Percentiles rank a stretch among this genome's conserved stretches.
Conservation (phyloP, 2,888 invertebrate genomes). For the Pterostichus niger region DNA sequence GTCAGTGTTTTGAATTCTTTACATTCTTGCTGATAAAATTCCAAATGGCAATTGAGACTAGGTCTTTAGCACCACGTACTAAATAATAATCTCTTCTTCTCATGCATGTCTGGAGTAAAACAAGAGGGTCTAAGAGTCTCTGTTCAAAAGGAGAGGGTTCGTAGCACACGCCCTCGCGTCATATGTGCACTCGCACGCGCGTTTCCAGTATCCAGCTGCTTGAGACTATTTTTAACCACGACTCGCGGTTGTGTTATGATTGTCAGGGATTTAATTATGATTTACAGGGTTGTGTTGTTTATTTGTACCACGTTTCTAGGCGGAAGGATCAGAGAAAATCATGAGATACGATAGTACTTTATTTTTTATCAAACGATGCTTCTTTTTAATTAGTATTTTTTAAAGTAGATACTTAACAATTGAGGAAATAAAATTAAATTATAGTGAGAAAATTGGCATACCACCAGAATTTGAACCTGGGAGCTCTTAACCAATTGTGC, state of each 20-base stretch:
- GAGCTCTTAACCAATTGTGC: too few species aligned
- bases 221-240: slow-evolving; percentile 41
- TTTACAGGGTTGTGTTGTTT: slow-evolving; percentile 46
- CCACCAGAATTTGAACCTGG: too few species aligned
- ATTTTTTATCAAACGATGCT: neutral
- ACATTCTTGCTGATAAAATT: too few species aligned
- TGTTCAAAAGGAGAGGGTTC: slow-evolving; percentile 1
- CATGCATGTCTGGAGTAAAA: slow-evolving; percentile 18
- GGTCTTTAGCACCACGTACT: too few species aligned
- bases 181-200: slow-evolving; percentile 20
- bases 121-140: slow-evolving; percentile 5
- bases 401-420: too few species aligned
- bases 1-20: too few species aligned
- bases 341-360: neutral
- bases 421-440: too few species aligned
- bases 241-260: slow-evolving; percentile 46
- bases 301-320: slow-evolving; percentile 45
- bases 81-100: neutral
- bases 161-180: slow-evolving; percentile 15
- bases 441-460: too few species aligned
- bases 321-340: slow-evolving; percentile 30
- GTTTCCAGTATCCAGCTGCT: slow-evolving; percentile 21
- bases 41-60: too few species aligned
- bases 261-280: slow-evolving; percentile 59
- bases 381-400: too few species aligned